Percentiles rank a stretch among this genome's conserved stretches.
Conservation (phyloP, 2,113 vertebrate species). For the Petaurus breviceps region DNA sequence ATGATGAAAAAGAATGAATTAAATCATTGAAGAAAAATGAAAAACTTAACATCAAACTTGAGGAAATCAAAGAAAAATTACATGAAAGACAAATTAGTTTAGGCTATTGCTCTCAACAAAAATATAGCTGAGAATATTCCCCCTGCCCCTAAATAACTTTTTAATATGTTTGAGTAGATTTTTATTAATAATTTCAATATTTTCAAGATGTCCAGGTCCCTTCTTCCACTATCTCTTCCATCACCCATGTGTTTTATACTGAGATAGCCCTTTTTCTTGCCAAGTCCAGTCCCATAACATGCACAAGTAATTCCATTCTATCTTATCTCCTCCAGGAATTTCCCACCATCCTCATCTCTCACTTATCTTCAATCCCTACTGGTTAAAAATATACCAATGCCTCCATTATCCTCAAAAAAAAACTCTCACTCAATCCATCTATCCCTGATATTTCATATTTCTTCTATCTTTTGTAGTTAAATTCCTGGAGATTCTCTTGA, state of each 20-base stretch:
- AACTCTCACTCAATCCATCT: background rate
- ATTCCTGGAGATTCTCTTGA: too few species aligned
- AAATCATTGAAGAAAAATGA: background rate
- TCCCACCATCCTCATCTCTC: background rate
- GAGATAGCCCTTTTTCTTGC: background rate
- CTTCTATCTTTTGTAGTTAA: background rate
- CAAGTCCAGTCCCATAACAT: background rate
- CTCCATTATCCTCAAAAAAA: background rate
- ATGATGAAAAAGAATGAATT: background rate
- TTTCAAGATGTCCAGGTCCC: background rate
- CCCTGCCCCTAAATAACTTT: background rate
- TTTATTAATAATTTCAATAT: background rate
- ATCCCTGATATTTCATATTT: background rate
- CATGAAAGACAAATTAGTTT: background rate
- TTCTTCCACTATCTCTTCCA: background rate
- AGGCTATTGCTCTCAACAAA: background rate
- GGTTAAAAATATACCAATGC: background rate
- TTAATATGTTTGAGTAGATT: background rate
- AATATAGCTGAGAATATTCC: background rate
- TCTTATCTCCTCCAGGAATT: background rate
- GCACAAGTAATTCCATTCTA: background rate
- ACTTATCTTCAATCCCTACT: background rate
- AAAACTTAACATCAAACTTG: background rate
- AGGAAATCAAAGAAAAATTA: background rate
- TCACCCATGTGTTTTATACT: background rate